A percentile compares a stretch with the other conserved stretches of the same genome.
Conservation (phyloP, 2,888 invertebrate genomes). For the Hecatera dysodea region DNA sequence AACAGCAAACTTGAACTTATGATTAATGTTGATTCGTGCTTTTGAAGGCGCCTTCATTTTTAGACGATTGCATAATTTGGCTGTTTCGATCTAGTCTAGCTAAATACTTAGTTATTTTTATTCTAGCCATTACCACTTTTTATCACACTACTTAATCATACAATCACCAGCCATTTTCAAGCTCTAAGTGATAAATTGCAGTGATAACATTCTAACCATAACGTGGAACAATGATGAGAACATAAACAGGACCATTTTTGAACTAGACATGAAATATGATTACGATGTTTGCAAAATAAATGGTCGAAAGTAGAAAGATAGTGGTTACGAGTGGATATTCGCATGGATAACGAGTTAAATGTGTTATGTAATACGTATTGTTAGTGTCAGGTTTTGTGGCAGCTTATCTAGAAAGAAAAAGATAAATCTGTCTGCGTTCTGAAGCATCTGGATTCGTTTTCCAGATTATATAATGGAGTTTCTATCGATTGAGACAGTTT, state of each 20-base stretch:
- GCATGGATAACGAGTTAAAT: conserved; percentile 24
- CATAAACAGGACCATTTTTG: conserved; percentile 21
- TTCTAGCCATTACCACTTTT: conserved; percentile 8
- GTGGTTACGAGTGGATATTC: conserved; percentile 23
- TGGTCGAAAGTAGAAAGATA: conserved; percentile 35
- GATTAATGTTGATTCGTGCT: neutral
- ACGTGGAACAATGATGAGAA: conserved; percentile 50
- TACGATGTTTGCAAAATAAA: conserved; percentile 41
- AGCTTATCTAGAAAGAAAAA: conserved; percentile 2
- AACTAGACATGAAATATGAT: conserved; percentile 26
- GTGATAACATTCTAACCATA: conserved; percentile 30
- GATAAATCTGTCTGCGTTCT: neutral
- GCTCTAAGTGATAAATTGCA: conserved; percentile 44
- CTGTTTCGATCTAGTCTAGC: neutral
- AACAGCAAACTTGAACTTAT: no score
- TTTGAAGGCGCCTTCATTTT: neutral
- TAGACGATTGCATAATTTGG: neutral
- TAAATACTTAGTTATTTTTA: neutral
- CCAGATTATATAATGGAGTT: conserved; percentile 2
- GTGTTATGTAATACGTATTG: conserved; percentile 21
- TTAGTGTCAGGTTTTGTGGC: conserved; percentile 13
- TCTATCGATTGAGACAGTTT: neutral
- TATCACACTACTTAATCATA: conserved; percentile 37
- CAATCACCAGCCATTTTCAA: conserved; percentile 28
- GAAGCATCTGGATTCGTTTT: neutral